Base-by-base conservation (phyloP, 1,140 invertebrate species). In the Caenorhabditis briggsae region DNA sequence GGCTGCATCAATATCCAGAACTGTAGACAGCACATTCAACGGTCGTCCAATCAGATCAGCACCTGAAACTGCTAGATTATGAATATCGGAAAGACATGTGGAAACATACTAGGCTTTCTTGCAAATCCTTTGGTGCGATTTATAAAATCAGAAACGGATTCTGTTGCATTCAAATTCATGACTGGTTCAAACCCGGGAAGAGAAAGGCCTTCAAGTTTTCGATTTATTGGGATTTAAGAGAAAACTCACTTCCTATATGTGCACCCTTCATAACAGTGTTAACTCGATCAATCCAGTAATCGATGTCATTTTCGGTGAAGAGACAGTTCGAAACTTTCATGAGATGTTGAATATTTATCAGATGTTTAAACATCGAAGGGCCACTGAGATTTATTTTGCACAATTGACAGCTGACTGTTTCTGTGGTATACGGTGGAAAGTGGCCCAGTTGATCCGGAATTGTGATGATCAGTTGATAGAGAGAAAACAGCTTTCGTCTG, bases 61-160 rank as follows among this genome's bases (percentile, higher is more conserved):
- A 33, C 8, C 59, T 61, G 20, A 25, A 61, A 61, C 16, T 5
- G 8, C n/a, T 20, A 20, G 14, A 20, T 23, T 25, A 1, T 12
- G 11, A 61, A 11, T 20, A 5, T 61, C 56, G 1, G 5, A 70
- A 43, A 43, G 12, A 14, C 18, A 2, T 59, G 2, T 20, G 8
- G 16, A 12, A 18, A 70, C 33, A 1, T 43, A 70, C 64, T 70
- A n/a, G 64, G 64, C 1, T 70, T 70, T 46, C 23, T 70, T 14
- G 43, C 64, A n/a, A 70, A 70, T 8, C 64, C 64, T n/a, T 46
- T 70, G 12, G 64, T 43, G 43, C 64, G 33, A 43, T 70, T 70
- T 11, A 70, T 70, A 14, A 70, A 70, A 3, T 18, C 14, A 8
- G 12, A 8, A 5, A 70, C 41, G 0, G 64, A 18, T 18, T 70